phyloP scores from a whole-genome alignment of 64 coral and sea anemone genomes.

The Acropora tenuis region DNA sequence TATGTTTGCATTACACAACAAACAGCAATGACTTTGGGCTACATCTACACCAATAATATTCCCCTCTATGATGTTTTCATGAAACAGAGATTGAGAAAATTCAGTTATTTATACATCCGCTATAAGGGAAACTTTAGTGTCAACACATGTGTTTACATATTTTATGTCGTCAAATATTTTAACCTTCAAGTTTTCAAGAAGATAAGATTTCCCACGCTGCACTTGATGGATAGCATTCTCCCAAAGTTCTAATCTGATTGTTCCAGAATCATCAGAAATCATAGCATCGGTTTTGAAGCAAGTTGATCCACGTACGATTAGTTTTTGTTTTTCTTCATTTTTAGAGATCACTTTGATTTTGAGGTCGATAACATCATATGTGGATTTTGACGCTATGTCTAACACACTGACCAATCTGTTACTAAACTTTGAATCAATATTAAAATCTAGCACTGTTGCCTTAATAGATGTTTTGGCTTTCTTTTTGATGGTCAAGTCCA shows the following conservation, averaged over 20 bases:
- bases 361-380: constrained; percentile 56
- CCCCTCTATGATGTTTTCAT: constrained; percentile 44
- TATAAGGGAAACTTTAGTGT: constrained; percentile 46
- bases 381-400: constrained; percentile 40
- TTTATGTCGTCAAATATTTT: not conserved
- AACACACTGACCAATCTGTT: constrained; percentile 58
- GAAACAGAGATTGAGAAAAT: constrained; percentile 15
- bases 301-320: constrained; percentile 55
- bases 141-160: constrained; percentile 13
- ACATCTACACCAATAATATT: constrained; percentile 61
- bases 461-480: constrained; percentile 65
- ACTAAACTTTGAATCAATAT: constrained; percentile 51
- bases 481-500: constrained; percentile 48
- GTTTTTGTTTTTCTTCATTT: constrained; percentile 67
- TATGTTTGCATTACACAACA: constrained; percentile 51
- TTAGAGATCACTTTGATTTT: constrained; percentile 66
- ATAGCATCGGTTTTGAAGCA: constrained; percentile 67
- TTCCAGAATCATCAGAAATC: constrained; percentile 54
- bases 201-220: constrained; percentile 1
- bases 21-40: not conserved
- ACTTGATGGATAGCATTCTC: constrained; percentile 59
- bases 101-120: constrained; percentile 45
- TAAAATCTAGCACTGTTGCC: constrained; percentile 60
- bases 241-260: constrained; percentile 64
- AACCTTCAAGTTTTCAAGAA: not conserved